Evolutionary conservation across 2,797 vertebrate genomes (phyloP), one percentile per base, ranked within the genome.

Genomic region (Heteromormyrus szaboi): DNA sequence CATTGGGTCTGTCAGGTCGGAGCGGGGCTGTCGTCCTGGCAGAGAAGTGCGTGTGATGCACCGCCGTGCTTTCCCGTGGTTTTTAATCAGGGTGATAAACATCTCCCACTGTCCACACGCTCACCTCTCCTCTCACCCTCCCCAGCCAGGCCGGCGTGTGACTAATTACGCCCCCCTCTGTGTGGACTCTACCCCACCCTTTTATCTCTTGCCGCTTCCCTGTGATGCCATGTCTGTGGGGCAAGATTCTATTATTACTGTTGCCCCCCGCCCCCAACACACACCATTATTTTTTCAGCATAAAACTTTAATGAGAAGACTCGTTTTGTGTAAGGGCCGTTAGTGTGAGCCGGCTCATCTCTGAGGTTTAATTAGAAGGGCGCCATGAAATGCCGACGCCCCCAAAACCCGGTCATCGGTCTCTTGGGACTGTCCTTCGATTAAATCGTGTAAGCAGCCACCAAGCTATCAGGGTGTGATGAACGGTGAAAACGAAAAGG

Each of bases 331-430:
- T 83, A 19, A 53, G 76, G 29, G 44, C 76, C 56, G 54, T 44
- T 81, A 53, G n/a, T 56, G 76, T 41, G 76, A 62, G 76, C 22
- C 37, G 17, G 54, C 88, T 53, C 3, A 29, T 86, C 81, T 72
- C 88, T 83, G 9, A 85, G 83, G 88, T 51, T 89, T 89, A 86
- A 89, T 89, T 68, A 89, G 44, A 85, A 84, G 25, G 44, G 59
- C 88, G 48, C 41, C 17, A 41, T 62, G 44, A 65, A 65, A 89
- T 62, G n/a, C 53, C 62, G 76, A 6, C 7, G 2, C 56, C 22
- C 65, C 29, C 68, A 37, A 4, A 25, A 4, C 46, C 48, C 6
- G 12, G 17, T 25, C 25, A 50, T n/a, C 25, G 14, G 33, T 41
- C 29, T 22, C 50, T 22, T 29, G 53, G 81, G 88, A 88, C 88